Base-by-base conservation (phyloP, 1,140 invertebrate genomes). In the Zaprionus tsacasi region DNA sequence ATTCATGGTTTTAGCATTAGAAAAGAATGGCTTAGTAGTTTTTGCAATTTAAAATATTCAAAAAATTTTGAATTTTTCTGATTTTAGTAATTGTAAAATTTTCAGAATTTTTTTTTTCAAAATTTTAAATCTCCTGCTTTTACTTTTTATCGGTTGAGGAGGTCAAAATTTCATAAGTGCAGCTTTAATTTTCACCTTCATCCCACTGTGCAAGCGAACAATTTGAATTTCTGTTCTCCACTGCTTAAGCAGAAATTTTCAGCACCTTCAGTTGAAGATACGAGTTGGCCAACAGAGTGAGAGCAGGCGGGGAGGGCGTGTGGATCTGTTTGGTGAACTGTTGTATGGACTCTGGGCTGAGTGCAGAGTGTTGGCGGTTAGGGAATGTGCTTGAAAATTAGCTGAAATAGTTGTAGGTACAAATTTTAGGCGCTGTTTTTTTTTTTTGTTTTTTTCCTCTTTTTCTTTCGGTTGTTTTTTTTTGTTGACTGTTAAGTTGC, bases 321-420 rank as follows among this genome's bases (percentile, higher is more conserved):
- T 21, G 17, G 17, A 50, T 25, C 45, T 17, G 45, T 10, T 21
- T 50, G 11, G 45, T 25, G 45, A 25, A 50, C 45, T 11, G 17
- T 50, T 17, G 27, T 6, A 21, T 45, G 60, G 33, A 13, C 15
- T 38, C 33, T 27, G 66, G 38, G n/a, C 7, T 12, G 50, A 76
- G 68, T 59, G 55, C 63, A 50, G 56, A 76, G 75, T 86, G 82
- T 70, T 76, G 36, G 15, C 11, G 54, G 83, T 69, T 79, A 65
- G 81, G 78, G 85, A 89, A 89, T 89, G 85, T 77, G 85, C 66
- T 63, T 72, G 70, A 58, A 80, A 89, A 89, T 89, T 89, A 89
- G 85, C 78, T 89, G 85, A 89, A 89, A 89, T 89, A 89, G 85
- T 89, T 89, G 85, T 89, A 89, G 85, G 85, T 89, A 89, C 85